phyloP scores from a whole-genome alignment of 1,140 invertebrate genomes.

The Parapsyche elsis region DNA sequence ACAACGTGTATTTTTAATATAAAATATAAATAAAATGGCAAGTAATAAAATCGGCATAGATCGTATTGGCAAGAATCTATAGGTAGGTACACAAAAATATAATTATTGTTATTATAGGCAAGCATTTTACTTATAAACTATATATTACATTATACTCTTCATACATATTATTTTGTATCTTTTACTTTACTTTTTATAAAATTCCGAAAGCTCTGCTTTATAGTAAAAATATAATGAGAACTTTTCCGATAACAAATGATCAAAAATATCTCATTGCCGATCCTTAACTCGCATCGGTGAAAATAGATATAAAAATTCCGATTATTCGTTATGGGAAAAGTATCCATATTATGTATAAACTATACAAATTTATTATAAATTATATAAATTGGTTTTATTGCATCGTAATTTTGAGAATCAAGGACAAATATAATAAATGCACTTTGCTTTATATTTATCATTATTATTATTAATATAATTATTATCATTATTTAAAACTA shows the following conservation, averaged over 20 bases:
- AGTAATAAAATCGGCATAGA: constrained; percentile 29
- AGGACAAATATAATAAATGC: constrained; percentile 11
- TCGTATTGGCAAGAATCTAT: constrained; percentile 1
- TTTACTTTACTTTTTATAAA: not conserved
- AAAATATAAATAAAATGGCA: not conserved
- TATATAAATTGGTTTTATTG: constrained; percentile 16
- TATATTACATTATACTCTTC: constrained; percentile 22
- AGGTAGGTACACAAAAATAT: constrained; percentile 21
- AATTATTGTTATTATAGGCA: constrained; percentile 29
- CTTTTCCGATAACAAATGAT: no score
- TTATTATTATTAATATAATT: not conserved
- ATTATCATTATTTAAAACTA: constrained; percentile 19
- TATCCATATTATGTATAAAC: no score
- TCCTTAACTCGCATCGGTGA: no score
- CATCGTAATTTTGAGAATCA: constrained; percentile 21
- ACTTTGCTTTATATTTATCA: not conserved
- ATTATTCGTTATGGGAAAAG: no score
- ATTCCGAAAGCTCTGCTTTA: constrained; percentile 12
- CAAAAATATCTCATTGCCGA: no score
- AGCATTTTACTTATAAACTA: constrained; percentile 17
- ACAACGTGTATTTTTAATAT: no score
- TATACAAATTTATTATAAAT: not conserved
- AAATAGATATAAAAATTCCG: no score
- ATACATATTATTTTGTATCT: constrained; percentile 23
- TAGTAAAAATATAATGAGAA: not conserved